Evolutionary conservation across 2,113 vertebrate genomes (phyloP).

Genomic region (Aptenodytes patagonicus): DNA sequence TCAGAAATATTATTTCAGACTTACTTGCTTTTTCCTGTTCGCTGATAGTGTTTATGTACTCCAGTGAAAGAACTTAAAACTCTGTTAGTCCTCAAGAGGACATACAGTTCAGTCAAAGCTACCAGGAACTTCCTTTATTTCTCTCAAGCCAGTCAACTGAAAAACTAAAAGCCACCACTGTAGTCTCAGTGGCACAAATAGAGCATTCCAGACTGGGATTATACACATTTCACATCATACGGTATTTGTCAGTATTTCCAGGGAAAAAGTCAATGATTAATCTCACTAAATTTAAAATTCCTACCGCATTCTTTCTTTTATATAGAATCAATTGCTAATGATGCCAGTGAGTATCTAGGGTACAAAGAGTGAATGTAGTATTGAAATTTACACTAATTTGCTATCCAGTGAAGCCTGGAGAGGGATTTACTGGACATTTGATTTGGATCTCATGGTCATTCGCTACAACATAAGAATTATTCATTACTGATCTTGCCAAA

Average conservation of each 20-base stretch:
- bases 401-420: background rate
- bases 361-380: background rate
- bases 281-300: background rate
- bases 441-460: background rate
- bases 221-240: background rate
- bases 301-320: background rate
- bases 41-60: background rate
- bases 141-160: background rate
- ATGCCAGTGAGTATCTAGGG: background rate
- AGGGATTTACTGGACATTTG: background rate
- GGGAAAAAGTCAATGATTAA: background rate
- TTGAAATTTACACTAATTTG: background rate
- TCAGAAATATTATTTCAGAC: background rate
- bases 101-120: background rate
- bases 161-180: background rate
- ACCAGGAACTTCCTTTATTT: background rate
- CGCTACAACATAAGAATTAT: background rate
- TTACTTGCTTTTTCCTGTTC: background rate
- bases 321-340: background rate
- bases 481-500: background rate
- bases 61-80: background rate
- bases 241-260: background rate
- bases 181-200: background rate
- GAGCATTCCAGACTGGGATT: background rate
- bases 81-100: background rate